A percentile compares a stretch with the other conserved stretches of the same genome.
phyloP scores from a whole-genome alignment of 2,797 vertebrate species.

The Myioborus melanocephalus region DNA sequence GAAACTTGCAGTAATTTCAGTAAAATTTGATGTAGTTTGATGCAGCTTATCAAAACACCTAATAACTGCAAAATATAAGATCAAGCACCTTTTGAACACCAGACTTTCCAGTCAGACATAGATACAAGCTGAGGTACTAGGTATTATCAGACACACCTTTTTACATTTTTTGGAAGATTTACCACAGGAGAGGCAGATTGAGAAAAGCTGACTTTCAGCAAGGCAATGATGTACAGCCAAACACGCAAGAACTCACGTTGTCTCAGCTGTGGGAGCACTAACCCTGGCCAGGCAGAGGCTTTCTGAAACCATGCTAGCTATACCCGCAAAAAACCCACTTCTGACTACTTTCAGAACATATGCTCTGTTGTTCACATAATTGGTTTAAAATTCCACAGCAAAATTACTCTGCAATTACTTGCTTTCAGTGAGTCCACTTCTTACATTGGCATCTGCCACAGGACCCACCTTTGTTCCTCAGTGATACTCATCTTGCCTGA shows the following conservation, averaged over 20 bases:
- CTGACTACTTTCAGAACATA: conserved; percentile 25
- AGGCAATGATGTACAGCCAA: neutral
- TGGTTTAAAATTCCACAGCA: conserved; percentile 41
- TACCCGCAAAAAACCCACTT: neutral
- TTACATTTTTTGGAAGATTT: neutral
- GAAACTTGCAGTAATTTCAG: neutral
- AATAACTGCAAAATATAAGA: neutral
- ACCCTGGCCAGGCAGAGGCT: neutral
- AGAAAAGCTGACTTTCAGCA: neutral
- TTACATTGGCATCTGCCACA: neutral
- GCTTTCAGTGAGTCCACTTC: conserved; percentile 21
- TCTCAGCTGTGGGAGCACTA: neutral
- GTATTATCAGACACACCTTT: neutral
- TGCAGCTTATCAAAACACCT: neutral
- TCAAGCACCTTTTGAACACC: neutral
- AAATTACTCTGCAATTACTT: conserved; percentile 55
- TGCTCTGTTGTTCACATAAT: conserved; percentile 31
- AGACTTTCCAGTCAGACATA: neutral
- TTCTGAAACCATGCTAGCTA: neutral
- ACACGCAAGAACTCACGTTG: accelerated
- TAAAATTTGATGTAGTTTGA: neutral
- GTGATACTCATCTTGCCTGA: neutral
- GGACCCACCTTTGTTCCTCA: neutral
- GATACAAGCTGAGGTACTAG: neutral
- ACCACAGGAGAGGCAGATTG: neutral